Percentiles rank a stretch among this genome's conserved stretches.
phyloP scores from a whole-genome alignment of 1,140 invertebrate species.

The Macrotrachela quadricornifera region DNA sequence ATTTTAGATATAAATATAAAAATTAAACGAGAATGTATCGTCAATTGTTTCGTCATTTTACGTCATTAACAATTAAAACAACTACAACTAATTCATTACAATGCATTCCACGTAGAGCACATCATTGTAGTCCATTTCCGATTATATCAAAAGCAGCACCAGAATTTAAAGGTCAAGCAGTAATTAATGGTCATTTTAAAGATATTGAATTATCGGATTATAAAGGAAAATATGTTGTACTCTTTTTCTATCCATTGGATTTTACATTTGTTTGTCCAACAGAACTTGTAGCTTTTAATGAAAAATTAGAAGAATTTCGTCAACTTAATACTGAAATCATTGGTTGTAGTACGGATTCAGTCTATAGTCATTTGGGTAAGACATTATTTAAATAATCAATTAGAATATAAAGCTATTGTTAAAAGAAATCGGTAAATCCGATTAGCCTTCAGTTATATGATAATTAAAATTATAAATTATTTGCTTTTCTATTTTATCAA shows the following conservation, averaged over 20 bases:
- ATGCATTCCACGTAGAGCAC: too few relatives aligned
- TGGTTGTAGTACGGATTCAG: slow-evolving; percentile 76
- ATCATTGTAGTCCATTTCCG: too few relatives aligned
- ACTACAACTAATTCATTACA: too few relatives aligned
- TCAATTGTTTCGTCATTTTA: too few relatives aligned
- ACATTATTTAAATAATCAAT: slow-evolving; percentile 10
- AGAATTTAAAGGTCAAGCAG: slow-evolving; percentile 52
- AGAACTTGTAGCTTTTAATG: slow-evolving; percentile 82
- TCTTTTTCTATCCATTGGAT: slow-evolving; percentile 89
- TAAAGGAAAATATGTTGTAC: slow-evolving; percentile 75
- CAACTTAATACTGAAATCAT: slow-evolving; percentile 67
- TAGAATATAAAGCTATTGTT: too few relatives aligned
- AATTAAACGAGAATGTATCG: too few relatives aligned
- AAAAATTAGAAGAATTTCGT: slow-evolving; percentile 62
- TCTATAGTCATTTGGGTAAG: slow-evolving; percentile 72
- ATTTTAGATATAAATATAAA: too few relatives aligned
- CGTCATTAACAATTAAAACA: too few relatives aligned
- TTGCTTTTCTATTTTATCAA: too few relatives aligned
- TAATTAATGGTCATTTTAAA: slow-evolving; percentile 74
- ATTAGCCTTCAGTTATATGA: too few relatives aligned
- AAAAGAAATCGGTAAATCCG: slow-evolving; percentile 68
- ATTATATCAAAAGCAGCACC: slow-evolving; percentile 46
- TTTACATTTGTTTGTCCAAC: slow-evolving; percentile 93
- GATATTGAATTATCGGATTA: slow-evolving; percentile 65
- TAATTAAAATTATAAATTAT: too few relatives aligned